Conservation (phyloP, 1,140 invertebrate species). For the Melanaphis sacchari region DNA sequence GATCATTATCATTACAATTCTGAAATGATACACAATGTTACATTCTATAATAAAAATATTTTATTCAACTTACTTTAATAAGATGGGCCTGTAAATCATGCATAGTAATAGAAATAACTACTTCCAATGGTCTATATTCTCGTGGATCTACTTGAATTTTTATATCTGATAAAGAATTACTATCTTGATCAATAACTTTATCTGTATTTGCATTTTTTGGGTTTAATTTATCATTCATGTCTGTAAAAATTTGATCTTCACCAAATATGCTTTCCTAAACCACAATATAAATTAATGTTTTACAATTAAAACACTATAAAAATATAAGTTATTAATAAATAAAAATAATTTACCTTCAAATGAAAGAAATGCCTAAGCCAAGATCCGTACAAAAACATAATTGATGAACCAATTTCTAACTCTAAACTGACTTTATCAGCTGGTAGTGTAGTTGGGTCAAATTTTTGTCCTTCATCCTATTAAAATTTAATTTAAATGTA, state of each 20-base stretch:
- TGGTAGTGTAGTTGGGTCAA: constrained; percentile 83
- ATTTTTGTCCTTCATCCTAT: constrained; percentile 73
- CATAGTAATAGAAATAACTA: constrained; percentile 91
- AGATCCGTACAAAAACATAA: constrained; percentile 87
- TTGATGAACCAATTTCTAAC: constrained; percentile 91
- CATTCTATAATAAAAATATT: constrained; percentile 5
- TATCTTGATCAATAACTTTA: constrained; percentile 53
- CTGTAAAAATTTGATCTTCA: constrained; percentile 91
- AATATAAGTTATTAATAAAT: not conserved
- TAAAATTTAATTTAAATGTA: not conserved
- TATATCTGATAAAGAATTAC: constrained; percentile 66
- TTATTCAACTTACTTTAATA: constrained; percentile 70
- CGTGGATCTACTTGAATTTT: constrained; percentile 80
- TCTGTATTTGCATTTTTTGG: constrained; percentile 59
- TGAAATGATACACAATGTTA: constrained; percentile 62
- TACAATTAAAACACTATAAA: not conserved
- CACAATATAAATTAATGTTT: constrained; percentile 31
- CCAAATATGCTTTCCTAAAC: constrained; percentile 93
- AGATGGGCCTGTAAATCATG: constrained; percentile 95
- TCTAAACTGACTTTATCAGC: constrained; percentile 90
- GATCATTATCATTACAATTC: constrained; percentile 85
- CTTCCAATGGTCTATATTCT: constrained; percentile 85
- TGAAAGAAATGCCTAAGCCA: constrained; percentile 87
- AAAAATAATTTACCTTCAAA: constrained; percentile 71
- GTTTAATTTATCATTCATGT: constrained; percentile 71